Base-by-base conservation (phyloP, 2,797 vertebrate species). In the Tapirus indicus region DNA sequence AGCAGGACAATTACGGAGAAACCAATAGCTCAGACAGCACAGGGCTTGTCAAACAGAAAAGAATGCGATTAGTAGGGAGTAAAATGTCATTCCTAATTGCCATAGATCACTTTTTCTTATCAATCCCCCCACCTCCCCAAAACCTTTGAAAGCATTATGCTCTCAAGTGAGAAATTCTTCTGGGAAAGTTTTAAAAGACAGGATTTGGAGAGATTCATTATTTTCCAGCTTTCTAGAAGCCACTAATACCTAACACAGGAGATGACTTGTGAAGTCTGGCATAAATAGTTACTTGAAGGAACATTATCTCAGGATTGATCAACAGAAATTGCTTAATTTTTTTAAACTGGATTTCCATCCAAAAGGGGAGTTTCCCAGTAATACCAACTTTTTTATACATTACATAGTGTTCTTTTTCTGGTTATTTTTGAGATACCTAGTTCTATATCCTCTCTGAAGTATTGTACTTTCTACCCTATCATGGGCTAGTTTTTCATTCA, bases 1-100 rank as follows among this genome's bases (percentile, higher is more conserved):
- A 94, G n/a, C 1, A 85, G 35, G 52, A 66, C 49, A 60, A 23
- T 74, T 78, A 7, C 68, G 62, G 60, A 80, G 41, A 47, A 83
- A 92, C 32, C 56, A 38, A 16, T 66, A 60, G n/a, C 21, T 6
- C 52, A 44, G 52, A 72, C 2, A 41, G 2, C 84, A 74, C 18
- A 69, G 75, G 21, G 11, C 8, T 82, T 92, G 62, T 78, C 66
- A 71, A 75, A 69, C 6, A 23, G 47, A 62, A 92, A 87, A 92
- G 44, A n/a, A 38, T 60, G 41, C 90, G 38, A 52, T 93, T 38
- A 88, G 14, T 64, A 21, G 62, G 49, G 25, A 86, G 72, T 75
- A 11, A 78, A 60, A 86, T 91, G 92, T 97, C 68, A 49, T 60
- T 94, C 21, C 58, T 94, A 91, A 62, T 91, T 62, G 68, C 86